Conservation (phyloP, 2,888 invertebrate genomes). For the Clistopyga incitator region DNA sequence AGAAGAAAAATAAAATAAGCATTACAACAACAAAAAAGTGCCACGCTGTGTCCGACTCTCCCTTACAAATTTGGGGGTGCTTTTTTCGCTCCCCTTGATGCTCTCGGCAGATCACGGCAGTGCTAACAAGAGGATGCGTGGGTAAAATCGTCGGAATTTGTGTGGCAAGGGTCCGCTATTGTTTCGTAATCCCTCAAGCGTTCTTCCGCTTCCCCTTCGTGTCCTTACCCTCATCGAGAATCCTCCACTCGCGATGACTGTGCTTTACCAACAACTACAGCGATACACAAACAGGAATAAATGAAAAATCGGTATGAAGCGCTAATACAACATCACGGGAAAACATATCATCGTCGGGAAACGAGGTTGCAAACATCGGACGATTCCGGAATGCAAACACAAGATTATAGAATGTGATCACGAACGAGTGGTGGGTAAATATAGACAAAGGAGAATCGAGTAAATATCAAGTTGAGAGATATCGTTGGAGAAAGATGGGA, state of each 20-base stretch:
- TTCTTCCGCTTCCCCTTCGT: neutral
- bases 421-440: conserved; percentile 38
- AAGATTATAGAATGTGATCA: conserved; percentile 28
- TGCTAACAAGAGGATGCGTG: neutral
- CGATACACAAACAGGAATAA: neutral
- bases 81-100: neutral
- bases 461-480: conserved; percentile 53
- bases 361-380: conserved; percentile 41
- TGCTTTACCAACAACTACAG: neutral
- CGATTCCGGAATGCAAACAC: conserved; percentile 50
- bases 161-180: neutral
- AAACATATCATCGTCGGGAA: neutral
- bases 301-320: neutral
- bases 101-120: neutral
- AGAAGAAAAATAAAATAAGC: no score
- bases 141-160: neutral
- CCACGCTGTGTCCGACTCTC: no score
- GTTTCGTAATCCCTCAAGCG: neutral
- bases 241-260: neutral
- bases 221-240: neutral
- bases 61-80: no score
- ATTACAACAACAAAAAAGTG: no score
- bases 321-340: neutral
- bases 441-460: conserved; percentile 49
- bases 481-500: conserved; percentile 17